A percentile compares a stretch with the other conserved stretches of the same genome.
Evolutionary conservation across 1,140 invertebrate genomes (phyloP).

Genomic region (Amyelois transitella): DNA sequence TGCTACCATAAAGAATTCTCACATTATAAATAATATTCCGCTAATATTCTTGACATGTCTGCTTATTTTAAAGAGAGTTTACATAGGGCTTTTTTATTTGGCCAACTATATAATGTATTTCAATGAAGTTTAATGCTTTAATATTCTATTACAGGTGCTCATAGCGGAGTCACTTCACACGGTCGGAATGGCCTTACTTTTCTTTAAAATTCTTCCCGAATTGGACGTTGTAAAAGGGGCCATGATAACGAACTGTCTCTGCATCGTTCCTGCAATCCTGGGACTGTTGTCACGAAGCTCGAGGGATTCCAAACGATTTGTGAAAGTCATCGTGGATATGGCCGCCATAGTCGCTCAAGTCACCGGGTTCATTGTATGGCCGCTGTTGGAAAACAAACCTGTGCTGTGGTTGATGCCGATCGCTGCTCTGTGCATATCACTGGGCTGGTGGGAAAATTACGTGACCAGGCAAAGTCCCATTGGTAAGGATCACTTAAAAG

Average conservation of each 20-base stretch:
- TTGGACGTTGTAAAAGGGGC: conserved; percentile 93
- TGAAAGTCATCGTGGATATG: conserved; percentile 88
- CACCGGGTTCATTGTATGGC: conserved; percentile 93
- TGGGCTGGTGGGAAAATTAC: conserved; percentile 98
- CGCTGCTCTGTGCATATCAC: conserved; percentile 88
- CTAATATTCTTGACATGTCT: not conserved
- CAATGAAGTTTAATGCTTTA: too few relatives aligned
- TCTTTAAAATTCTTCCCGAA: conserved; percentile 91
- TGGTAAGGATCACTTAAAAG: too few relatives aligned
- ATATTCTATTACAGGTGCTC: conserved; percentile 79
- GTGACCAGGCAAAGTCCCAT: conserved; percentile 88
- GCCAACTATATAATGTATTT: too few relatives aligned
- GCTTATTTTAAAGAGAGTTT: not conserved
- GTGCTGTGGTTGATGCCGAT: conserved; percentile 90
- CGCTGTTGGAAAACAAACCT: conserved; percentile 81
- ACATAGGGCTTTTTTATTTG: too few relatives aligned
- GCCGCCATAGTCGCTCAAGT: conserved; percentile 88
- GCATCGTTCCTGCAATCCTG: conserved; percentile 84
- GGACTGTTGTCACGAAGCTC: conserved; percentile 86
- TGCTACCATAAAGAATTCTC: too few relatives aligned
- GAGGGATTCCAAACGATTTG: conserved; percentile 85
- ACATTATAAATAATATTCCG: conserved; percentile 1
- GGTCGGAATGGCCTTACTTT: conserved; percentile 87
- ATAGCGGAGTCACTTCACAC: conserved; percentile 91
- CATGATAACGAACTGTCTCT: conserved; percentile 95